Base-by-base conservation (phyloP, 2,797 vertebrate species). In the Anomalospiza imberbis region DNA sequence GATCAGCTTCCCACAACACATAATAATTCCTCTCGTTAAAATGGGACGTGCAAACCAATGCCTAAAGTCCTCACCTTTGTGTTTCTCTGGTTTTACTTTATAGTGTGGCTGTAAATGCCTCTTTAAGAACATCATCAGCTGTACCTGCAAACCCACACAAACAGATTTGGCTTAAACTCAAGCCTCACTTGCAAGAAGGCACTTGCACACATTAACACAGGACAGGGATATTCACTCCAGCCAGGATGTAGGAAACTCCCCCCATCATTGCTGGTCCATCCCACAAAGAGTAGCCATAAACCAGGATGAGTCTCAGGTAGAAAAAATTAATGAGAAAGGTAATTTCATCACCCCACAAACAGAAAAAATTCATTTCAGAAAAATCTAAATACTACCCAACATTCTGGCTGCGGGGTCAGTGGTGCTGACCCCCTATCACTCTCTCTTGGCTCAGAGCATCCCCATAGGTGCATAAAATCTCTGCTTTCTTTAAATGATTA, bases 21-120 rank as follows among this genome's bases (percentile, higher is more conserved):
- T 91, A 89, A 93, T 94, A 95, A 96, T 57, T 91, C 75, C 73
- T 73, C 91, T 95, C 14, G 1, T 95, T 95, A 93, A 97, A 97
- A 92, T 1, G 2, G 29, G 66, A 93, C 1, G 53, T 80, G 71
- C 72, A 86, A 87, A 89, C 38, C 60, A 82, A 57, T 84, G 91
- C 89, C 90, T 91, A 5, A 95, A 96, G 80, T 96, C 93, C 83
- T 95, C 95, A 95, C 94, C 89, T 96, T 86, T 66, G 53, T 47
- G 74, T 36, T 93, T 89, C 81, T 70, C 71, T 90, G 66, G 4
- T 92, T 89, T 79, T 88, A 65, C 60, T 96, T 96, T 90, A 91
- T 88, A 95, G 73, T 18, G 28, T 61, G 68, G 53, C 74, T 87
- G 50, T 93, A 95, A 97, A 95, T 93, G 54, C 83, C 81, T 88